These are phyloP conservation scores for Nycticorax nycticorax DNA, from an alignment of 2,113 vertebrate species.

Conservation along the genomic window DNA sequence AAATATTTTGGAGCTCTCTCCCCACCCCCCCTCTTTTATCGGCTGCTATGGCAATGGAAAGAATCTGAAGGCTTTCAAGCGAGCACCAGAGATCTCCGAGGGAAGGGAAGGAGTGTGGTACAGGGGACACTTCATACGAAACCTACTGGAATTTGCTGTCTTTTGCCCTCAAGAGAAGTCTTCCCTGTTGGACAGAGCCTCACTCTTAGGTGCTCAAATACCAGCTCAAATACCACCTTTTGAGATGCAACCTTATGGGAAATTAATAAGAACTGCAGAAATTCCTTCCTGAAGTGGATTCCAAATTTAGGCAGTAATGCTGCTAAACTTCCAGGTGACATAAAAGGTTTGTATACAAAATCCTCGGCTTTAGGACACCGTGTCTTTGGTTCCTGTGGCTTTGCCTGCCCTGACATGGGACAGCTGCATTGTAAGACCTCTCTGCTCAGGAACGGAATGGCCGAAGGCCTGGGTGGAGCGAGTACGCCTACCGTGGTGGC, in stretches of 20 bases:
- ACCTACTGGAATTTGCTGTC: neutral
- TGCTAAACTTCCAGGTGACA: neutral
- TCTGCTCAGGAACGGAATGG: neutral
- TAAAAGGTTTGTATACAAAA: neutral
- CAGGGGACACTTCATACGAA: neutral
- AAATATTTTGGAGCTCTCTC: neutral
- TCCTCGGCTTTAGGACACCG: neutral
- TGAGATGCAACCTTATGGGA: neutral
- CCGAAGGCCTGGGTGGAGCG: neutral
- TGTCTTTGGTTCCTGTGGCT: neutral
- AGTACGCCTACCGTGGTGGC: neutral
- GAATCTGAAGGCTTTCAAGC: neutral
- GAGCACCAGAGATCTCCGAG: fast-evolving
- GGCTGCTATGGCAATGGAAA: neutral
- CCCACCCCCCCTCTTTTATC: neutral
- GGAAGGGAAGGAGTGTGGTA: neutral
- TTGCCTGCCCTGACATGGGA: neutral
- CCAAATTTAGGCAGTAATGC: neutral
- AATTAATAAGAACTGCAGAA: neutral
- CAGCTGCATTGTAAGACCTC: neutral
- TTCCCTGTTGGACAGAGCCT: neutral
- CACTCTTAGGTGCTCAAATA: neutral
- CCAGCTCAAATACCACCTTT: neutral
- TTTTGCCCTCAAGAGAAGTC: neutral
- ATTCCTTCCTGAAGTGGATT: neutral